These are phyloP conservation scores for Oscheius sp. DNA, from an alignment of 1,140 invertebrate species.

Conservation along the genomic window DNA sequence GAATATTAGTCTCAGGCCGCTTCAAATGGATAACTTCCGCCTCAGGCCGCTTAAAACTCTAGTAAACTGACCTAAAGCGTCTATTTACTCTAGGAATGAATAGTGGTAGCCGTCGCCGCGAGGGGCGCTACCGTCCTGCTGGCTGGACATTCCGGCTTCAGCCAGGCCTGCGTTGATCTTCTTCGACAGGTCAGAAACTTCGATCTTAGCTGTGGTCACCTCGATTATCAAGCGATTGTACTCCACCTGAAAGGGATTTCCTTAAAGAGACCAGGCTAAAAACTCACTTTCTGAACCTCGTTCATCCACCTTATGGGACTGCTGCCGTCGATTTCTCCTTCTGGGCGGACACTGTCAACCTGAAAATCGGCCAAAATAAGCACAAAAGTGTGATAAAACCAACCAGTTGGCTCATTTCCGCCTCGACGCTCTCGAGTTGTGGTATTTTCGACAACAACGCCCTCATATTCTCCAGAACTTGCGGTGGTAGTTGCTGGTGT, in stretches of 20 bases:
- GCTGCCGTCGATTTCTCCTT: constrained; percentile 10
- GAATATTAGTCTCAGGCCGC: too few relatives aligned
- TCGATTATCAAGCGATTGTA: constrained; percentile 34
- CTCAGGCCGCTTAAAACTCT: too few relatives aligned
- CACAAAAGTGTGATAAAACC: not conserved
- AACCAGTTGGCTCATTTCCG: constrained; percentile 21
- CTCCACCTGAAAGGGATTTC: constrained; percentile 11
- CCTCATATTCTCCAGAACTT: constrained; percentile 4
- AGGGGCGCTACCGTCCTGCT: not conserved
- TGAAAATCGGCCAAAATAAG: not conserved
- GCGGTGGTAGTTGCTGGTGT: constrained; percentile 19
- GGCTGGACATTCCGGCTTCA: constrained; percentile 7
- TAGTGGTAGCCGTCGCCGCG: constrained; percentile 29
- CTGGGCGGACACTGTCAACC: constrained; percentile 13
- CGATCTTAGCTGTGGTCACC: constrained; percentile 35
- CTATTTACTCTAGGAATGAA: constrained; percentile 33
- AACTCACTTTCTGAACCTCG: constrained; percentile 31
- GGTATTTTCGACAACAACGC: constrained; percentile 25
- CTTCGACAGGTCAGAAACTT: constrained; percentile 32
- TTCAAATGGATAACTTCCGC: too few relatives aligned
- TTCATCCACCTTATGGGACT: constrained; percentile 28
- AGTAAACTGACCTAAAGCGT: not conserved
- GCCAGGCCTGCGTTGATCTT: constrained; percentile 19
- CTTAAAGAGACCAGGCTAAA: not conserved
- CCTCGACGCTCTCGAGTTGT: constrained; percentile 18